A percentile compares a stretch with the other conserved stretches of the same genome.
phyloP scores from a whole-genome alignment of 2,113 vertebrate genomes.

The Steatornis caripensis region DNA sequence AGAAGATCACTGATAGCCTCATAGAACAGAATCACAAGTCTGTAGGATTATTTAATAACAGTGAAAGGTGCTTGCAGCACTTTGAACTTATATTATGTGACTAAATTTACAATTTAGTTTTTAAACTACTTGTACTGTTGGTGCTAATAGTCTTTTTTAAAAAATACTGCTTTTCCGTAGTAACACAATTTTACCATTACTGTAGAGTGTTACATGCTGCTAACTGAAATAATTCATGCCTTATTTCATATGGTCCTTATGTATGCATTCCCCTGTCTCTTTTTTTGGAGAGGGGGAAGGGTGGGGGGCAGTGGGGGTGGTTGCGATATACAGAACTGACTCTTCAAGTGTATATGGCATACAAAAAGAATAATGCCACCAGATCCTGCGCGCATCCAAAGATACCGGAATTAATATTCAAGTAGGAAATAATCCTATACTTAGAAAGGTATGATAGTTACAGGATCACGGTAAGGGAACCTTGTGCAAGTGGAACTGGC shows the following conservation, averaged over 20 bases:
- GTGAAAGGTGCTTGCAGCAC: background rate
- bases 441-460: background rate
- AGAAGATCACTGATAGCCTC: background rate
- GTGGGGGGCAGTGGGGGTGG: no score
- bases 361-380: background rate
- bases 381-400: background rate
- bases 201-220: background rate
- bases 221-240: background rate
- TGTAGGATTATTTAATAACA: background rate
- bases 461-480: background rate
- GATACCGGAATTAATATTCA: background rate
- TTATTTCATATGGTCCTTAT: background rate
- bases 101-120: background rate
- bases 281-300: no score
- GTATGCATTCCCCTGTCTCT: background rate
- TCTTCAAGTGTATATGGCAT: background rate
- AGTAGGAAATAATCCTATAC: background rate
- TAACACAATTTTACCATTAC: background rate
- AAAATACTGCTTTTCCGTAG: background rate
- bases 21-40: background rate
- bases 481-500: background rate
- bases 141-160: background rate
- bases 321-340: background rate
- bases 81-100: background rate
- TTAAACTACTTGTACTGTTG: background rate